These are phyloP conservation scores for Silvanus unidentatus DNA, from an alignment of 2,888 invertebrate genomes.

Conservation along the genomic window DNA sequence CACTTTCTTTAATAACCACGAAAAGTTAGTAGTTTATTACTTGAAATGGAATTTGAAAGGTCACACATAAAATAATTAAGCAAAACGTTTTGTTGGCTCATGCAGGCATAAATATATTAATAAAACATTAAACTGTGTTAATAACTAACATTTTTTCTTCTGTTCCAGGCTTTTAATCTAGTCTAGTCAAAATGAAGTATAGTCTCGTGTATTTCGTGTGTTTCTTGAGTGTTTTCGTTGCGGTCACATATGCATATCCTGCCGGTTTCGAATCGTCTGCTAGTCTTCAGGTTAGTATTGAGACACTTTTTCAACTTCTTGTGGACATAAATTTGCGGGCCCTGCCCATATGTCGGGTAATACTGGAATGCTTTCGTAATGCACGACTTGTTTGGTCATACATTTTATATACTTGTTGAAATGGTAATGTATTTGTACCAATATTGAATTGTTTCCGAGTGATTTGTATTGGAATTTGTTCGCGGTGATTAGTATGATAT, in stretches of 20 bases:
- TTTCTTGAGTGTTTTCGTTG: constrained; percentile 42
- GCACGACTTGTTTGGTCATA: constrained; percentile 1
- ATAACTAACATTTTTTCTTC: constrained; percentile 21
- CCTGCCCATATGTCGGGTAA: constrained; percentile 4
- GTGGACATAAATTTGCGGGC: too few species aligned
- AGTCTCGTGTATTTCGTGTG: constrained; percentile 44
- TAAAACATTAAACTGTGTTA: too few species aligned
- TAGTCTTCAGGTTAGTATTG: constrained; percentile 37
- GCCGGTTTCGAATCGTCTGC: constrained; percentile 31
- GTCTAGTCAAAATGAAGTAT: constrained; percentile 48
- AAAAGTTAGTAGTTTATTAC: too few species aligned
- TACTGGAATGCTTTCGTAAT: constrained; percentile 9
- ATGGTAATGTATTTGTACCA: too few species aligned
- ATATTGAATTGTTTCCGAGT: too few species aligned
- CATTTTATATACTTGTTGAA: constrained; percentile 1
- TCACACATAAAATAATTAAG: too few species aligned
- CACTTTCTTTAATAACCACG: too few species aligned
- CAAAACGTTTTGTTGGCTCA: too few species aligned
- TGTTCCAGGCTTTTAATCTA: constrained; percentile 45
- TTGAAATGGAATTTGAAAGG: too few species aligned
- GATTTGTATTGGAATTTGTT: too few species aligned
- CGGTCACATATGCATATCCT: constrained; percentile 31
- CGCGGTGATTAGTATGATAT: too few species aligned
- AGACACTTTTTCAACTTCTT: constrained; percentile 4
- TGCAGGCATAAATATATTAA: too few species aligned